Evolutionary conservation across 2,113 vertebrate species (phyloP).

Genomic region (Rhegmatorhina hoffmannsi): DNA sequence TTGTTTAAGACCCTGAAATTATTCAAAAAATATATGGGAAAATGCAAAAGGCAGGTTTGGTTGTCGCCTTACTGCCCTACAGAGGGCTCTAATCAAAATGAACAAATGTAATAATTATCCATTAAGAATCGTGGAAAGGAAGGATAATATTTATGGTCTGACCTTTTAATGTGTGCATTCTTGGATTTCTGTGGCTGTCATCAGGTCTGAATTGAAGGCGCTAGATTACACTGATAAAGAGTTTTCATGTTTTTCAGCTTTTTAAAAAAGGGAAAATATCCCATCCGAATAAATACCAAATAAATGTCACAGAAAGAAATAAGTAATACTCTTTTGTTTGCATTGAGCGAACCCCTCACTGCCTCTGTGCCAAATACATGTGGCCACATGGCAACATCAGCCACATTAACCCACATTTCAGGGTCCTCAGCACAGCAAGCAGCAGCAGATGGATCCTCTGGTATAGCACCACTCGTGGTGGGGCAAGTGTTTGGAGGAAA

Average conservation of each 20-base stretch:
- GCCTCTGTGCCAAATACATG: fast-evolving
- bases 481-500: neutral
- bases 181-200: neutral
- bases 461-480: neutral
- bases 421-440: fast-evolving
- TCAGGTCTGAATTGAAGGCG: neutral
- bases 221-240: neutral
- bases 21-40: neutral
- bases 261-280: neutral
- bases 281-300: too few relatives aligned
- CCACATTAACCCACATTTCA: neutral
- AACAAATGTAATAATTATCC: neutral
- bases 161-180: neutral
- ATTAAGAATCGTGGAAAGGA: neutral
- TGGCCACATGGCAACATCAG: neutral
- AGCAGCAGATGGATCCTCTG: too few relatives aligned
- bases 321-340: neutral
- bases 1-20: neutral
- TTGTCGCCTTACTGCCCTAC: neutral
- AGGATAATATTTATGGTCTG: neutral
- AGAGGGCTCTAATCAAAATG: neutral
- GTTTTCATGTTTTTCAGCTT: neutral
- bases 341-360: neutral
- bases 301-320: too few relatives aligned
- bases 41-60: neutral